phyloP scores from a whole-genome alignment of 1,140 invertebrate species.

The Drosophila elegans region DNA sequence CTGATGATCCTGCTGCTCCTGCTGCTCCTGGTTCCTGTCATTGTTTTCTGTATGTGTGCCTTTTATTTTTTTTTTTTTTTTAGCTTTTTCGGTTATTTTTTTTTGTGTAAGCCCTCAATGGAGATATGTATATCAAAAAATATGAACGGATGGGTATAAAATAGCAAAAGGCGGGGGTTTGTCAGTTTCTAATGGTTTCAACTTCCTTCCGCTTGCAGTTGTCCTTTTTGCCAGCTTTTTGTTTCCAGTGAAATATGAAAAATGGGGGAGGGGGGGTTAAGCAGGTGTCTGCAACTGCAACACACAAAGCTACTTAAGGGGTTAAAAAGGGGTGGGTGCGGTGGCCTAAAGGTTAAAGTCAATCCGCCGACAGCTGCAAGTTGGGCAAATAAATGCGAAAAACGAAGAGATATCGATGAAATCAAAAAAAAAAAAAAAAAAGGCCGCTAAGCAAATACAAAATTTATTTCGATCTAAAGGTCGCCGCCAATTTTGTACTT shows the following conservation, averaged over 20 bases:
- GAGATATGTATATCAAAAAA: constrained; percentile 64
- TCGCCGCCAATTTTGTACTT: background rate
- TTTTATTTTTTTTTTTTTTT: constrained; percentile 26
- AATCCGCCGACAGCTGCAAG: constrained; percentile 16
- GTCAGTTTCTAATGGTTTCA: constrained; percentile 80
- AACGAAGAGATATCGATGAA: background rate
- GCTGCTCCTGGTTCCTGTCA: constrained; percentile 38
- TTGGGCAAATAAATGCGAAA: background rate
- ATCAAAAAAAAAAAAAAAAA: background rate
- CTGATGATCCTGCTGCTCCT: constrained; percentile 31
- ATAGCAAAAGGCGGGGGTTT: constrained; percentile 29
- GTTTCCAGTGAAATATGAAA: constrained; percentile 21
- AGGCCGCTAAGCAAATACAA: constrained; percentile 21
- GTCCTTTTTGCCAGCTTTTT: constrained; percentile 43
- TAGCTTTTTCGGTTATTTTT: constrained; percentile 10
- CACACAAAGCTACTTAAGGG: constrained; percentile 62
- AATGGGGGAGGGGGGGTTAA: background rate
- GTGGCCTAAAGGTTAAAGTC: background rate
- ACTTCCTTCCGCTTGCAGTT: constrained; percentile 77
- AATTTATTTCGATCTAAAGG: constrained; percentile 8
- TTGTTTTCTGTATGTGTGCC: constrained; percentile 43
- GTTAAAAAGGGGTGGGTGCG: background rate
- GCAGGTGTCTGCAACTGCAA: constrained; percentile 27
- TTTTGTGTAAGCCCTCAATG: constrained; percentile 3
- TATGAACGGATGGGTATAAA: constrained; percentile 33